These are phyloP conservation scores for Ferdinandea cuprea DNA, from an alignment of 2,888 invertebrate species.

Conservation along the genomic window DNA sequence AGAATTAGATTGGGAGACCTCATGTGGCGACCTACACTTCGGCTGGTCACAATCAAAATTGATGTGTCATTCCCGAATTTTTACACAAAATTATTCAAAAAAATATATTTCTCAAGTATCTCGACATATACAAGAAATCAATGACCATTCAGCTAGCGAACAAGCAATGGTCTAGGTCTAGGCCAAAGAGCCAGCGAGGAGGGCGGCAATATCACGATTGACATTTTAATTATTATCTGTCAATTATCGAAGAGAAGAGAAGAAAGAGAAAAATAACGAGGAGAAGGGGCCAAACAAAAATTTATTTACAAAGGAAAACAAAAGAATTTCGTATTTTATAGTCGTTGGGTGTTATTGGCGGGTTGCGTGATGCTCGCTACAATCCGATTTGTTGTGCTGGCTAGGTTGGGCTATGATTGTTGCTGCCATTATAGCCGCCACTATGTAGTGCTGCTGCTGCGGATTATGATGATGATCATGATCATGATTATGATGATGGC, in stretches of 20 bases:
- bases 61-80: conserved; percentile 48
- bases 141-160: conserved; percentile 33
- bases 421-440: conserved; percentile 1
- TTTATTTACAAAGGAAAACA: conserved; percentile 38
- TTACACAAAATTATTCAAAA: conserved; percentile 34
- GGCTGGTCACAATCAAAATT: conserved; percentile 17
- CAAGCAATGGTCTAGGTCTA: conserved; percentile 22
- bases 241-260: conserved; percentile 48
- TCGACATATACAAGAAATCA: background rate
- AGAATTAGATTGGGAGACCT: conserved; percentile 9
- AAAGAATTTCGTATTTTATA: conserved; percentile 58
- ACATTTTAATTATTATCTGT: conserved; percentile 73
- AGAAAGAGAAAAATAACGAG: background rate
- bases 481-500: conserved; percentile 13
- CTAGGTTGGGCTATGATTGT: conserved; percentile 37
- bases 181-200: conserved; percentile 8
- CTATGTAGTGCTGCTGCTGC: background rate
- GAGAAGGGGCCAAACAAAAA: background rate
- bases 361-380: conserved; percentile 60
- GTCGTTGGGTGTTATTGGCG: conserved; percentile 54
- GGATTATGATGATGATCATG: conserved; percentile 22
- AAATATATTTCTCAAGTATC: conserved; percentile 27
- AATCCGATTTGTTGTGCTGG: conserved; percentile 37
- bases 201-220: conserved; percentile 59
- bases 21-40: conserved; percentile 23